Percentiles rank a stretch among this genome's conserved stretches.
Conservation (phyloP, 64 coral and sea anemone genomes). For the Montipora efflorescens region DNA sequence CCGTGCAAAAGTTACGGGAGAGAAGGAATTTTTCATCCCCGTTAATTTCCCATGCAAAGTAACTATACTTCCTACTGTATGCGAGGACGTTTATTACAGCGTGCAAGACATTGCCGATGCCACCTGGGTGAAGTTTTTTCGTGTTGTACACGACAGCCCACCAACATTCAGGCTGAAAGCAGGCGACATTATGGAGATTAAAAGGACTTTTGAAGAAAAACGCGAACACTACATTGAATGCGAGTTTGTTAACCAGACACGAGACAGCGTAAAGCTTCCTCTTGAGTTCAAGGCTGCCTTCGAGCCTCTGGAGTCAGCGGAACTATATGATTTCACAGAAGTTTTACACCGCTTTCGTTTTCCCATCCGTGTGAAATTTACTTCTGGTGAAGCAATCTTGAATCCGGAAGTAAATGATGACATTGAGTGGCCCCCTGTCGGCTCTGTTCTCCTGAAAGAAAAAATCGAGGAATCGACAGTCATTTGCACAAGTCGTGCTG, state of each 20-base stretch:
- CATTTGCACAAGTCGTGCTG: constrained; percentile 26
- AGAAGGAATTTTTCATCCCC: background rate
- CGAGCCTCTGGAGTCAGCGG: background rate
- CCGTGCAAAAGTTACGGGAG: background rate
- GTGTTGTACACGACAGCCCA: constrained; percentile 9
- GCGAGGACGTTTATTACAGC: constrained; percentile 37
- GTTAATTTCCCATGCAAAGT: constrained; percentile 17
- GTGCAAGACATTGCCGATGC: constrained; percentile 16
- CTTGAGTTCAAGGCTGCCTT: constrained; percentile 22
- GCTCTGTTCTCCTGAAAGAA: constrained; percentile 38
- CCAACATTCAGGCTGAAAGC: background rate
- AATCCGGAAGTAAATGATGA: background rate
- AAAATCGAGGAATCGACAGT: constrained; percentile 9
- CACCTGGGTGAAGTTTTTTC: constrained; percentile 1
- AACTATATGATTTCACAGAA: background rate
- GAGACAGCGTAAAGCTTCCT: background rate
- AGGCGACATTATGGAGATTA: constrained; percentile 16
- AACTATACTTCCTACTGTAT: constrained; percentile 3
- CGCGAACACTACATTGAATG: constrained; percentile 5
- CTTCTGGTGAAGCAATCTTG: background rate
- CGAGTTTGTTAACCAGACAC: constrained; percentile 25
- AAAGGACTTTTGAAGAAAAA: constrained; percentile 3
- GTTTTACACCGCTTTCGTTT: background rate
- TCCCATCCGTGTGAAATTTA: constrained; percentile 30
- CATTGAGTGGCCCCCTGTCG: background rate